phyloP scores from a whole-genome alignment of 2,113 vertebrate genomes.

The zebrafish (Danio rerio) region DNA sequence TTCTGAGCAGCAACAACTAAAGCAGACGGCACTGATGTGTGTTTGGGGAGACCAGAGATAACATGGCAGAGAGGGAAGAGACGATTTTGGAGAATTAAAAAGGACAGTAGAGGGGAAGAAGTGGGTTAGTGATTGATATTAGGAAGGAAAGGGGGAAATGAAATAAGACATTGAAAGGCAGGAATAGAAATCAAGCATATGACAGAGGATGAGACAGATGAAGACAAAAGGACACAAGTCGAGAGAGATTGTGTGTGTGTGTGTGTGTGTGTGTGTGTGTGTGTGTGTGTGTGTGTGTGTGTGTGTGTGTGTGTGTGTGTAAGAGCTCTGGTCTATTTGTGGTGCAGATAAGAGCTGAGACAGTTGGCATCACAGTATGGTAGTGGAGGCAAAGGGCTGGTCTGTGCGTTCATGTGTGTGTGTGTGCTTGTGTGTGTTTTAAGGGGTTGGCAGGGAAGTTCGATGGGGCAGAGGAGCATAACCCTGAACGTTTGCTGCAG shows the following conservation, averaged over 20 bases:
- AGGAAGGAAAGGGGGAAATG: constrained; percentile 4
- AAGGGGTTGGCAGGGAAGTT: neutral
- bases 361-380: constrained; percentile 38
- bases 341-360: constrained; percentile 43
- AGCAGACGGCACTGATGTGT: constrained; percentile 10
- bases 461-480: neutral
- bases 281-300: constrained; percentile 18
- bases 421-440: constrained; percentile 10
- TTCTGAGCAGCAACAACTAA: constrained; percentile 37
- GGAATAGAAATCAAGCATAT: constrained; percentile 6
- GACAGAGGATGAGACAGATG: constrained; percentile 26
- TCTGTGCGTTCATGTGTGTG: constrained; percentile 34
- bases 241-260: constrained; percentile 40
- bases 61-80: neutral
- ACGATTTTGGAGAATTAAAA: neutral
- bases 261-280: constrained; percentile 21
- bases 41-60: neutral
- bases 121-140: neutral
- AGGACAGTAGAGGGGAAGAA: neutral
- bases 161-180: neutral
- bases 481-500: neutral
- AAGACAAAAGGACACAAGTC: constrained; percentile 16
- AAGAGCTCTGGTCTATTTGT: neutral
- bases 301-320: constrained; percentile 21
- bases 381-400: constrained; percentile 56